phyloP scores from a whole-genome alignment of 2,888 invertebrate species.

The Sceliomorpha sp. region DNA sequence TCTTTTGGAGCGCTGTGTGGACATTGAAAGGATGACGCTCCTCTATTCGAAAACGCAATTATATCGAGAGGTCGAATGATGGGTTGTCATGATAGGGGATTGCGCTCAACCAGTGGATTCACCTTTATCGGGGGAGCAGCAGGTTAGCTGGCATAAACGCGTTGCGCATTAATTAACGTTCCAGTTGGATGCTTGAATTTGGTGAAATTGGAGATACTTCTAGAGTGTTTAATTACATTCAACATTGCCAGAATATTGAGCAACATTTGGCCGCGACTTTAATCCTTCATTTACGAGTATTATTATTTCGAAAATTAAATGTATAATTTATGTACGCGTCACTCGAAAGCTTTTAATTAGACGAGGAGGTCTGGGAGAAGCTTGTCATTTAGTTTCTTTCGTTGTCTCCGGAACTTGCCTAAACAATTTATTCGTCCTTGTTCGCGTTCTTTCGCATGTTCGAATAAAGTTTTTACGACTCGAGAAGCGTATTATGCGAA shows the following conservation, averaged over 20 bases:
- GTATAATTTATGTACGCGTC: not conserved
- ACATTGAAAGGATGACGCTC: constrained; percentile 4
- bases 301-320: not conserved
- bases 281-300: not conserved
- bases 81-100: constrained; percentile 8
- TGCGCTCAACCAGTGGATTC: constrained; percentile 18
- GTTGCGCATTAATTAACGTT: constrained; percentile 5
- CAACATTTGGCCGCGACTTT: not conserved
- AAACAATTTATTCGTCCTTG: too few species aligned
- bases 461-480: too few species aligned
- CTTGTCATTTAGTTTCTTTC: too few species aligned
- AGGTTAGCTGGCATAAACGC: constrained; percentile 12
- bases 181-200: constrained; percentile 4
- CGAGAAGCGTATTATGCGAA: too few species aligned
- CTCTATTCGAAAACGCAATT: constrained; percentile 47
- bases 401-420: too few species aligned
- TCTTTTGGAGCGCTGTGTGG: not conserved
- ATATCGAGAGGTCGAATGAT: constrained; percentile 9
- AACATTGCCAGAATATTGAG: not conserved
- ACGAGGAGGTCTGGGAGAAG: too few species aligned
- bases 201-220: constrained; percentile 5
- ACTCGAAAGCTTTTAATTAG: not conserved
- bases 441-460: too few species aligned
- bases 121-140: constrained; percentile 25
- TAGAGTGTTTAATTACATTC: constrained; percentile 3